Evolutionary conservation across 2,888 invertebrate species (phyloP), one percentile per base, ranked within the genome.

Genomic region (Dryomyza anilis): DNA sequence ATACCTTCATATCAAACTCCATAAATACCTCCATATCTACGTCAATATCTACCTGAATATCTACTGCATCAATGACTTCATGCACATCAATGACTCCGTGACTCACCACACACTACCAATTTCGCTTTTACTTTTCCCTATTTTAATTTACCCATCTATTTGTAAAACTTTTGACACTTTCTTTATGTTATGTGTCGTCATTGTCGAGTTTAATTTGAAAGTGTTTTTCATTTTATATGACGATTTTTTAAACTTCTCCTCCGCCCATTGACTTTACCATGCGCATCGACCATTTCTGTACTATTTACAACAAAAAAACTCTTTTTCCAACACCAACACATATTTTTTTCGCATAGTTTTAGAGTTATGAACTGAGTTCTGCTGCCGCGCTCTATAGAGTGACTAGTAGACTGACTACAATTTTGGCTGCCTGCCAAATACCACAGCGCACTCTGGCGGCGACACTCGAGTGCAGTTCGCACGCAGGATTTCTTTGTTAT

Each of bases 341-440:
- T 19, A 2, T 25, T 43, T 52, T 64, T 64, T 60, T 52, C 23
- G 48, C 60, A 60, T 60, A 46, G 36, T 19, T 60, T 36, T 27
- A 4, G 36, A 59, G 48, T 65, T 65, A 60, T 55, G 33, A 52
- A 57, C 63, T 50, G 33, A 48, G n/a, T n/a, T n/a, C 25, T 14
- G 25, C 25, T 4, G 8, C n/a, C 4, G 16, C 25, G 8, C 19
- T 23, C 12, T 12, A 52, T 43, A 58, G n/a, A 21, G 45, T 36
- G 21, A n/a, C n/a, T n/a, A n/a, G n/a, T n/a, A n/a, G n/a, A n/a
- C n/a, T n/a, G n/a, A n/a, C n/a, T n/a, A n/a, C n/a, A 53, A 30
- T 43, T 62, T 53, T 65, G 65, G 56, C 65, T 19, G 27, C 10
- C 16, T 50, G 60, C 65, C 65, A 60, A 56, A 33, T 19, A 48